Base-by-base conservation (phyloP, 2,797 vertebrate genomes). In the Aratinga solstitialis region DNA sequence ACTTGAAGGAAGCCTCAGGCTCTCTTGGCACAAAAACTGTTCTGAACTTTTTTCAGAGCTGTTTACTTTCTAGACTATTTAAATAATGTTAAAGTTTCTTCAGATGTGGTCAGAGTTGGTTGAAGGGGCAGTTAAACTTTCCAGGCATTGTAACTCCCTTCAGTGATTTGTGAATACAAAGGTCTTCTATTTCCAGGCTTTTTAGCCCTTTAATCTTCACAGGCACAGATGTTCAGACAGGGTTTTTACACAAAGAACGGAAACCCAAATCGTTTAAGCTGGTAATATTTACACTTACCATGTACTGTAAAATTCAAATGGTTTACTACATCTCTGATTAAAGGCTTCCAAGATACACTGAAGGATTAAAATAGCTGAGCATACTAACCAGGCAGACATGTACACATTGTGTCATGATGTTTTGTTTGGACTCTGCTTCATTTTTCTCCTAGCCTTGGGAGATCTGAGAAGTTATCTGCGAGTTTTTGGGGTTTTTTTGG, bases 111-210 rank as follows among this genome's bases (percentile, higher is more conserved):
- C n/a, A 8, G 5, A 95, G 67, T 83, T 91, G 67, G 72, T 89
- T 94, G 83, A 89, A 89, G 84, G 82, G 59, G 36, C 78, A 82
- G 75, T 89, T 96, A 86, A 58, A 91, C 87, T 96, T 90, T 73
- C 87, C 78, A 85, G 51, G 67, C 87, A 58, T 87, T 40, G 81
- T 75, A 93, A 88, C 88, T 91, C 87, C 92, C 86, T 76, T 89
- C 76, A 86, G 78, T 80, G 87, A 81, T 89, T 96, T 96, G 92
- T 88, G 68, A 94, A 93, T 92, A 93, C 93, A 95, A 96, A 95
- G 83, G 79, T 96, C 92, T 95, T 93, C 94, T 97, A 51, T 97
- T 97, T 97, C 93, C 94, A 93, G 80, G 82, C 87, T 84, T 95
- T 90, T 69, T 51, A 81, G 74, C 72, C 66, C 91, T 97, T 96